These are phyloP conservation scores for Etheostoma perlongum DNA, from an alignment of 2,797 vertebrate genomes.

Conservation along the genomic window DNA sequence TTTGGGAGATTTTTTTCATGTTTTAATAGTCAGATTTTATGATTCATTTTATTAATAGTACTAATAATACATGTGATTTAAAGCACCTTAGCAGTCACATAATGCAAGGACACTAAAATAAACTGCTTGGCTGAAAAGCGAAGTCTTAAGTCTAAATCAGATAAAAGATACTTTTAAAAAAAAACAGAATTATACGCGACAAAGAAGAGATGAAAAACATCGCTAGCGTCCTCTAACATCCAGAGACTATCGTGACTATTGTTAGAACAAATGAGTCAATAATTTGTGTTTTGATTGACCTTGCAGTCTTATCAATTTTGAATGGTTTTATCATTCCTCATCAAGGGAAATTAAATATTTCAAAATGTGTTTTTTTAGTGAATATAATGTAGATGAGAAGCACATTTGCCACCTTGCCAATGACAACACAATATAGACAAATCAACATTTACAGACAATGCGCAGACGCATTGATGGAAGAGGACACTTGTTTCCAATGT, in stretches of 20 bases:
- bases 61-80: background rate
- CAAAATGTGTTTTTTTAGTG: background rate
- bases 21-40: too few relatives aligned
- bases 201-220: background rate
- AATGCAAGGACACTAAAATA: background rate
- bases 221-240: background rate
- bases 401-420: background rate
- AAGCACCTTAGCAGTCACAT: background rate
- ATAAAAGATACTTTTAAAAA: background rate
- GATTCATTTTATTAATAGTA: background rate
- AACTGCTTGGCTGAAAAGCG: background rate
- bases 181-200: background rate
- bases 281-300: background rate
- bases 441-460: background rate
- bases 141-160: background rate
- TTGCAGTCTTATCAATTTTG: background rate
- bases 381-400: background rate
- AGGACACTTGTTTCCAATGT: conserved; percentile 22
- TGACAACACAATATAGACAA: background rate
- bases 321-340: background rate
- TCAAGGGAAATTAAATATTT: background rate
- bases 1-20: background rate
- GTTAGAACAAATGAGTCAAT: background rate
- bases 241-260: background rate
- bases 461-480: conserved; percentile 6